A percentile compares a stretch with the other conserved stretches of the same genome.
Conservation (phyloP, 1,140 invertebrate genomes). For the Drosophila subobscura region DNA sequence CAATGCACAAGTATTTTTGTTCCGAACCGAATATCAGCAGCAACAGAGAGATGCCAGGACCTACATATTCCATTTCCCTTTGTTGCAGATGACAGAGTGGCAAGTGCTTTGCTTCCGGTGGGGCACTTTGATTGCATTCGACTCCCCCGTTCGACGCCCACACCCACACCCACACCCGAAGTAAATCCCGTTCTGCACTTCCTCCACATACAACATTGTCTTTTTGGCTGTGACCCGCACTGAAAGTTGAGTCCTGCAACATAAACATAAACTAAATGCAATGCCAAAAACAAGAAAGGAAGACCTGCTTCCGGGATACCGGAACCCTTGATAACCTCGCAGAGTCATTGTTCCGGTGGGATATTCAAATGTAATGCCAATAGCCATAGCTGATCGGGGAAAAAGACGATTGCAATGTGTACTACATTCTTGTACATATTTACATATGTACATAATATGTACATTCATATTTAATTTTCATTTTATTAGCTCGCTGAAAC, state of each 20-base stretch:
- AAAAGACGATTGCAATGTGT: no score
- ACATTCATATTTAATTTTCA: no score
- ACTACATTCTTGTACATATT: no score
- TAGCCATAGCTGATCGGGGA: no score
- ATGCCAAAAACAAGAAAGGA: constrained; percentile 43
- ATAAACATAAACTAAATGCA: constrained; percentile 41
- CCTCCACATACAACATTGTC: constrained; percentile 44
- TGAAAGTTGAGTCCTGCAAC: constrained; percentile 5
- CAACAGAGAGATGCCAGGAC: constrained; percentile 10
- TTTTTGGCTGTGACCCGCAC: constrained; percentile 23
- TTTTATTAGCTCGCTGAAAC: no score
- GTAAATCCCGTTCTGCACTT: neutral
- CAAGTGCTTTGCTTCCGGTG: constrained; percentile 48
- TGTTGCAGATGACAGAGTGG: constrained; percentile 38
- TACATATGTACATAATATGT: no score
- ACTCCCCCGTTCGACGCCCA: constrained; percentile 37
- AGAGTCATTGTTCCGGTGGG: no score
- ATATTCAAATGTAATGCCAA: no score
- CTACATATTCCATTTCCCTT: constrained; percentile 39
- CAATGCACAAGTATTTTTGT: constrained; percentile 12
- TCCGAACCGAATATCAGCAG: neutral
- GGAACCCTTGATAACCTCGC: no score
- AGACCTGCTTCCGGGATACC: no score
- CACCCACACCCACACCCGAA: constrained; percentile 1
- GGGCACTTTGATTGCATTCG: constrained; percentile 44